Evolutionary conservation across 2,888 invertebrate species (phyloP).

Genomic region (Cheilosia vulpina): DNA sequence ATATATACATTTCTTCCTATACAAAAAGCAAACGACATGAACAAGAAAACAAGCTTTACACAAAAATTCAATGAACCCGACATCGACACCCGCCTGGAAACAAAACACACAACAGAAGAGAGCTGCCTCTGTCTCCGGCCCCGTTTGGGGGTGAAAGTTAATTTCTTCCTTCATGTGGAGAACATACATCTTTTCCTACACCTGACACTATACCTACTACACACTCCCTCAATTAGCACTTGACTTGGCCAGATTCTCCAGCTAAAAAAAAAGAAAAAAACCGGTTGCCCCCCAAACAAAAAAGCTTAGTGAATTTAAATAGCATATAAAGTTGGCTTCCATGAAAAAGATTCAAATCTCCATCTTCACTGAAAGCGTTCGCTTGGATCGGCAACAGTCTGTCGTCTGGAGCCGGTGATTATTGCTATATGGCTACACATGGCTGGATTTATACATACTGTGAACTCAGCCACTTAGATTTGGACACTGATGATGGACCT

Average conservation of each 20-base stretch:
- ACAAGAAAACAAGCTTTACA: constrained; percentile 1
- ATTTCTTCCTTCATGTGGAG: constrained; percentile 8
- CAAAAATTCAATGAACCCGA: constrained; percentile 48
- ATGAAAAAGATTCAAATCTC: constrained; percentile 31
- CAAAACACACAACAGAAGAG: background rate
- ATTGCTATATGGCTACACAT: constrained; percentile 1
- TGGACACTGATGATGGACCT: background rate
- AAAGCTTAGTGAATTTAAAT: constrained; percentile 2
- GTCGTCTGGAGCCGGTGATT: constrained; percentile 1
- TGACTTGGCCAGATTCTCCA: constrained; percentile 17
- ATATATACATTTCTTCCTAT: constrained; percentile 6
- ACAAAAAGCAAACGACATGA: background rate
- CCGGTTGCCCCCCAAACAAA: constrained; percentile 13
- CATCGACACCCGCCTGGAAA: background rate
- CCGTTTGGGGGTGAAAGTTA: constrained; percentile 13
- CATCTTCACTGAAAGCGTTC: constrained; percentile 4
- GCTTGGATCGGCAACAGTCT: background rate
- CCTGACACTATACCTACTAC: constrained; percentile 26
- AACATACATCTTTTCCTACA: constrained; percentile 35
- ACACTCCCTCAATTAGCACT: constrained; percentile 35
- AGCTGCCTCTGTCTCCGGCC: background rate
- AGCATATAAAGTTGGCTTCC: constrained; percentile 24
- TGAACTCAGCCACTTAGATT: background rate
- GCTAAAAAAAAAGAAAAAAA: background rate
- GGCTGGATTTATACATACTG: constrained; percentile 6